A percentile compares a stretch with the other conserved stretches of the same genome.
These are phyloP conservation scores for Sebastiscus albofasciatus DNA, from an alignment of 2,797 vertebrate genomes.

Conservation along the genomic window DNA sequence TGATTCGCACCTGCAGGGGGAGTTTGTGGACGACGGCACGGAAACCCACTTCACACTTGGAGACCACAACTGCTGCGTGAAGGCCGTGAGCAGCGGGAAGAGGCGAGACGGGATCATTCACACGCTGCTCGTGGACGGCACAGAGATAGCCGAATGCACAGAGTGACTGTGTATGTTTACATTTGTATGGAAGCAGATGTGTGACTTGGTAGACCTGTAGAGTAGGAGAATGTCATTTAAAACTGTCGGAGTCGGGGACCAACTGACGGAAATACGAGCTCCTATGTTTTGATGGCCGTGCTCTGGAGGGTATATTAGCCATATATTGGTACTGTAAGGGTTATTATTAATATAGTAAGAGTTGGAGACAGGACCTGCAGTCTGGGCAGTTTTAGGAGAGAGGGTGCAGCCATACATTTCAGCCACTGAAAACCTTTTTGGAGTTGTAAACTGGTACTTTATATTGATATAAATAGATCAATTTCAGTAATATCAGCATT, in stretches of 20 bases:
- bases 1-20: conserved; percentile 82
- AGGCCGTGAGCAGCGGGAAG: conserved; percentile 97
- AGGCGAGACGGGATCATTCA: conserved; percentile 95
- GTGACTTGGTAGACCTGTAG: background rate
- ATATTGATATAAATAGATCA: background rate
- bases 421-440: background rate
- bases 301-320: conserved; percentile 12
- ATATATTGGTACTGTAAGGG: conserved; percentile 2
- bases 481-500: background rate
- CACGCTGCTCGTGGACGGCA: conserved; percentile 91
- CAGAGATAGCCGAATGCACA: conserved; percentile 88
- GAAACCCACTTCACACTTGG: conserved; percentile 95
- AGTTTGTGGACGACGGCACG: conserved; percentile 98
- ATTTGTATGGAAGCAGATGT: background rate
- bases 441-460: background rate
- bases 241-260: conserved; percentile 13
- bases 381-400: background rate
- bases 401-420: conserved; percentile 2
- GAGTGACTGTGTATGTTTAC: conserved; percentile 72
- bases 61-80: conserved; percentile 93
- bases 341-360: background rate
- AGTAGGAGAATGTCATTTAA: background rate
- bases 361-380: background rate
- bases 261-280: background rate
- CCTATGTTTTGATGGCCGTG: background rate